phyloP scores from a whole-genome alignment of 2,888 invertebrate genomes.

The Neuroscelio doddi region DNA sequence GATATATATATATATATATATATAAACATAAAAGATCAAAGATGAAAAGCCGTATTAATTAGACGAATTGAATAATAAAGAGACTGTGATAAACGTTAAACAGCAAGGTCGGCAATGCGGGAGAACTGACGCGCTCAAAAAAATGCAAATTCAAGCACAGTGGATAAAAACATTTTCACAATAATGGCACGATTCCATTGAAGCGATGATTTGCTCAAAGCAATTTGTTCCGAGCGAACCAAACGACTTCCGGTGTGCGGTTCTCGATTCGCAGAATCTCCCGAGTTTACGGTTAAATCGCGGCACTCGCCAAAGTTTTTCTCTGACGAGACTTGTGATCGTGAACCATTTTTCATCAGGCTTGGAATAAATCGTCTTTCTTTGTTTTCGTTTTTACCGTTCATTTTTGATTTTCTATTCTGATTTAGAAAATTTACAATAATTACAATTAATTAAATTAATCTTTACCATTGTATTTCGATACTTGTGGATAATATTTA shows the following conservation, averaged over 20 bases:
- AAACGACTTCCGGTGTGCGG: constrained; percentile 50
- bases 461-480: no score
- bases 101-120: constrained; percentile 23
- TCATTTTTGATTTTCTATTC: neutral
- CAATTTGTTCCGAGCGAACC: constrained; percentile 49
- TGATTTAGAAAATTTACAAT: no score
- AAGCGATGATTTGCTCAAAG: constrained; percentile 48
- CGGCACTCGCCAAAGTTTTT: constrained; percentile 47
- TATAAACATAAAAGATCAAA: no score
- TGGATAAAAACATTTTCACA: constrained; percentile 45
- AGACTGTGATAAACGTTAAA: no score
- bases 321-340: constrained; percentile 30
- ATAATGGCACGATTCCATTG: constrained; percentile 48
- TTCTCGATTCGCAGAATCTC: constrained; percentile 46
- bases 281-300: constrained; percentile 41
- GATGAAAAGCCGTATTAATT: no score
- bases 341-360: constrained; percentile 41
- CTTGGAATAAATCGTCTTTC: constrained; percentile 37
- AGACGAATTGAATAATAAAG: no score
- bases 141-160: constrained; percentile 46
- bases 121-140: constrained; percentile 25
- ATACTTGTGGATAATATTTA: no score
- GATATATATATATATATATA: no score
- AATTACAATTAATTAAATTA: no score
- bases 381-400: neutral